Percentiles rank a stretch among this genome's conserved stretches.
These are phyloP conservation scores for Myotis pilosus DNA, from an alignment of 2,797 vertebrate species.

Conservation along the genomic window DNA sequence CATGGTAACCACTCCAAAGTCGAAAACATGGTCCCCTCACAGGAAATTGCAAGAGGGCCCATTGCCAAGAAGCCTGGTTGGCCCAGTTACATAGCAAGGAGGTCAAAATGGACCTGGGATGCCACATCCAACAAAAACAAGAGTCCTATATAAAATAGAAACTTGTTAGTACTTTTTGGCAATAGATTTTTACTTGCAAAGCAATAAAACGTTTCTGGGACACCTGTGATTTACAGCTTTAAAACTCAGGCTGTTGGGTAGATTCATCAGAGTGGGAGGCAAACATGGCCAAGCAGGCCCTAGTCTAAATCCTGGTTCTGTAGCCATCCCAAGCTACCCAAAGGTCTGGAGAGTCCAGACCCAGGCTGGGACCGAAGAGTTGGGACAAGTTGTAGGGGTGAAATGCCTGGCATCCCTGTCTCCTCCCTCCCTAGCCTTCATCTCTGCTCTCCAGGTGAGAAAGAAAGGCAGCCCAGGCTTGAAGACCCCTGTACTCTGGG, in stretches of 20 bases:
- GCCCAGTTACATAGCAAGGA: background rate
- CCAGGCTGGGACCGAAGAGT: background rate
- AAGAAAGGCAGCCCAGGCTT: too few species aligned
- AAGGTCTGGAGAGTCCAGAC: background rate
- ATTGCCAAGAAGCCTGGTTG: too few species aligned
- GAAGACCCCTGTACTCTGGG: background rate
- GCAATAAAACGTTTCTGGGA: background rate
- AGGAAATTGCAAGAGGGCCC: background rate
- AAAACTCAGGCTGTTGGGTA: too few species aligned
- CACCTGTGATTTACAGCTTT: background rate
- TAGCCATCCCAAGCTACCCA: background rate
- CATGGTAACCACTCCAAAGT: background rate
- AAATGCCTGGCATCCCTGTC: background rate
- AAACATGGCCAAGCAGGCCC: too few species aligned
- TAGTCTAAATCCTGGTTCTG: background rate
- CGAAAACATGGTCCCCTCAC: background rate
- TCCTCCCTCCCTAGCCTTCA: background rate
- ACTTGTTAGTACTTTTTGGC: background rate
- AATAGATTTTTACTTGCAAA: background rate
- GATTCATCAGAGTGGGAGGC: background rate
- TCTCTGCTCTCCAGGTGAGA: background rate
- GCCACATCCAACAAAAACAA: background rate
- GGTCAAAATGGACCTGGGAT: background rate
- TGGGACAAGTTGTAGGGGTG: background rate
- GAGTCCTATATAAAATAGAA: background rate